Conservation (phyloP, 2,797 vertebrate genomes). For the Epinephelus malabaricus region DNA sequence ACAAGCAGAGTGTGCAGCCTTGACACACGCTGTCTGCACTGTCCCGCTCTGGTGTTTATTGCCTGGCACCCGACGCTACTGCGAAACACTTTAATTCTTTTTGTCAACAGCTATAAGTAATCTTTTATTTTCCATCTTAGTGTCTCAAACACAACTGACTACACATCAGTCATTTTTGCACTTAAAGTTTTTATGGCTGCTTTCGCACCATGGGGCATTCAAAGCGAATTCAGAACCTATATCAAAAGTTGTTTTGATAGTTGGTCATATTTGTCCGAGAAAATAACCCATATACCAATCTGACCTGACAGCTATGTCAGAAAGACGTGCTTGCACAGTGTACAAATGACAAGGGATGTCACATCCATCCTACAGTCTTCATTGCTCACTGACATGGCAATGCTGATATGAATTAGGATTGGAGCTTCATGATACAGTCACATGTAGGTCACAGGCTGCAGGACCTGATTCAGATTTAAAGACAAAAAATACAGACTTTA, state of each 20-base stretch:
- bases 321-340: constrained; percentile 32
- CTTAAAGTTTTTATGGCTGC: not conserved
- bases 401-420: constrained; percentile 50
- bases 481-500: not conserved
- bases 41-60: constrained; percentile 36
- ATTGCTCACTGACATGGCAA: constrained; percentile 43
- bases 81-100: constrained; percentile 40
- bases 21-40: constrained; percentile 34
- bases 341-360: constrained; percentile 55
- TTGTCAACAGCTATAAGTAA: constrained; percentile 22
- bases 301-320: constrained; percentile 65
- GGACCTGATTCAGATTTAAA: constrained; percentile 7
- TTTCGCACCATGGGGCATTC: not conserved
- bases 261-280: constrained; percentile 36
- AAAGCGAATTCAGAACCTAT: not conserved
- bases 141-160: not conserved
- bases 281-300: constrained; percentile 31
- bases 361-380: constrained; percentile 50
- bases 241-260: constrained; percentile 4
- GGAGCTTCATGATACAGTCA: constrained; percentile 30
- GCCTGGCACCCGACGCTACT: constrained; percentile 9
- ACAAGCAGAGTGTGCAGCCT: constrained; percentile 40
- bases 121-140: not conserved
- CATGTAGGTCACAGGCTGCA: constrained; percentile 45
- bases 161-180: not conserved